A percentile compares a stretch with the other conserved stretches of the same genome.
Evolutionary conservation across 37 sponge, comb jelly and placozoan genomes (phyloP).

Genomic region (Amphimedon queenslandica): DNA sequence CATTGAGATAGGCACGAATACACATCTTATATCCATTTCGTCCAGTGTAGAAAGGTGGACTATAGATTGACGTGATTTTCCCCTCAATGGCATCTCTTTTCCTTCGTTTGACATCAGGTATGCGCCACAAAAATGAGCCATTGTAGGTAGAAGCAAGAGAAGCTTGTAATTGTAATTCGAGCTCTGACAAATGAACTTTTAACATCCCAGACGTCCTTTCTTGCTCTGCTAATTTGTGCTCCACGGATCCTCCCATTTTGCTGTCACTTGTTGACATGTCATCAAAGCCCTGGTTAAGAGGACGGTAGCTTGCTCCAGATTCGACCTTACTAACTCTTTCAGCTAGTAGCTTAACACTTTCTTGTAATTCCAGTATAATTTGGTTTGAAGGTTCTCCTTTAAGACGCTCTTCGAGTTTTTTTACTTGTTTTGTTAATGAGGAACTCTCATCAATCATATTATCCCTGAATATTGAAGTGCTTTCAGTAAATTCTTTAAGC

Average conservation of each 20-base stretch:
- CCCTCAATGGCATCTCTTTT: conserved; percentile 67
- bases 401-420: too few relatives aligned
- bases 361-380: background rate
- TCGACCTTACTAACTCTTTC: background rate
- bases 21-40: conserved; percentile 90
- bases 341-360: background rate
- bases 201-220: conserved; percentile 33
- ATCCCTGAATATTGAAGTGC: too few relatives aligned
- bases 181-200: conserved; percentile 56
- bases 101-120: conserved; percentile 68
- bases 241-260: conserved; percentile 33
- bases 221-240: conserved; percentile 36
- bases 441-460: too few relatives aligned
- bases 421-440: too few relatives aligned
- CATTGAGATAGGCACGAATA: conserved; percentile 75
- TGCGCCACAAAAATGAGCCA: conserved; percentile 76
- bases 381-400: too few relatives aligned
- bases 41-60: conserved; percentile 80
- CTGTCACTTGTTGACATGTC: background rate
- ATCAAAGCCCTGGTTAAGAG: background rate
- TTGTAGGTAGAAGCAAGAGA: conserved; percentile 75
- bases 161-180: conserved; percentile 80
- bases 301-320: background rate
- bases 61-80: conserved; percentile 70
- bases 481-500: too few relatives aligned